A percentile compares a stretch with the other conserved stretches of the same genome.
These are phyloP conservation scores for Psophia crepitans DNA, from an alignment of 2,113 vertebrate genomes.

Conservation along the genomic window DNA sequence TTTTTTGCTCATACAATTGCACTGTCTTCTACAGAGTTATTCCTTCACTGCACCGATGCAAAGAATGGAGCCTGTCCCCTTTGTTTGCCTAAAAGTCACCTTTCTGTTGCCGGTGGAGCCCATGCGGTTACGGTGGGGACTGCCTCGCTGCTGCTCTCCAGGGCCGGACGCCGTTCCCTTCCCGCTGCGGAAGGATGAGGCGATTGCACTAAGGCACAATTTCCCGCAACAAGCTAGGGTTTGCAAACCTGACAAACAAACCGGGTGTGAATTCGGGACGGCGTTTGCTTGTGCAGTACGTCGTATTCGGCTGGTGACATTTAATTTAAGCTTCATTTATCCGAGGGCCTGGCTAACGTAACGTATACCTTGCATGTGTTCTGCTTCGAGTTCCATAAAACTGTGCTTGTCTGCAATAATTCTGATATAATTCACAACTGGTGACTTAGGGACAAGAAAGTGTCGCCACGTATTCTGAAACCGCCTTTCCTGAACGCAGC, in stretches of 20 bases:
- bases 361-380: not conserved
- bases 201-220: not conserved
- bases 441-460: not conserved
- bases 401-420: not conserved
- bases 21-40: accelerated
- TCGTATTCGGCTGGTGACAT: not conserved
- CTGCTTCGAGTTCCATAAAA: not conserved
- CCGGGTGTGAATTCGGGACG: not conserved
- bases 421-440: not conserved
- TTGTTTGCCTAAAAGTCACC: not conserved
- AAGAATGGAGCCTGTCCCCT: accelerated
- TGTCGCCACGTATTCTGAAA: not conserved
- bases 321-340: slow-evolving; percentile 10
- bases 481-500: not conserved
- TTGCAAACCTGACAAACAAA: not conserved
- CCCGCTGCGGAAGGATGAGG: not conserved
- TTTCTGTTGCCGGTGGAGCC: not conserved
- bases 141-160: accelerated
- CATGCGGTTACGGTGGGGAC: accelerated
- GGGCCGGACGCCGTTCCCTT: not conserved
- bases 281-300: not conserved
- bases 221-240: not conserved
- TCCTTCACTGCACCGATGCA: accelerated
- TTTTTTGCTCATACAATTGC: accelerated
- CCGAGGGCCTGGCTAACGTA: not conserved